Percentiles rank a stretch among this genome's conserved stretches.
Conservation (phyloP, 2,113 vertebrate species). For the Strix uralensis region DNA sequence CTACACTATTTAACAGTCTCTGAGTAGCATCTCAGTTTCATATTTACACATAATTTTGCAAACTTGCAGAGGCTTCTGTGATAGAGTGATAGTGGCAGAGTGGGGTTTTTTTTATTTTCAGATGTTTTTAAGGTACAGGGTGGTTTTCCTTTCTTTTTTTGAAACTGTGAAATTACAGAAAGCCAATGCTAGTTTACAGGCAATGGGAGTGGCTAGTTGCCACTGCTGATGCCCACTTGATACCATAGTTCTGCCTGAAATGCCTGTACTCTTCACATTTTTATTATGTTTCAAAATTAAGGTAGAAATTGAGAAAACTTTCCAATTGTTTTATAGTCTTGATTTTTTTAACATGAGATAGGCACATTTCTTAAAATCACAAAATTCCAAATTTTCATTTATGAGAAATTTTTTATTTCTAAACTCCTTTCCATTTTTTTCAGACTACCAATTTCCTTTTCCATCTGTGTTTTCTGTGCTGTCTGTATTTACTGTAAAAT, state of each 20-base stretch:
- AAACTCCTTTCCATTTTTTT: background rate
- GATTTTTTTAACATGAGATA: background rate
- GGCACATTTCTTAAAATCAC: background rate
- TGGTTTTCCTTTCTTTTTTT: background rate
- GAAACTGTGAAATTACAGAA: background rate
- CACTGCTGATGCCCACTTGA: background rate
- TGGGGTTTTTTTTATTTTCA: background rate
- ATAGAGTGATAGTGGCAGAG: background rate
- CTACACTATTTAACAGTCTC: background rate
- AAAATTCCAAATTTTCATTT: background rate
- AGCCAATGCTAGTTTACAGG: background rate
- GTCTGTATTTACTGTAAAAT: conserved; percentile 28
- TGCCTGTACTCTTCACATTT: background rate
- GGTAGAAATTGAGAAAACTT: background rate
- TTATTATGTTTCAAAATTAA: background rate
- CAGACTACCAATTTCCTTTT: background rate
- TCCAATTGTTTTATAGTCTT: background rate
- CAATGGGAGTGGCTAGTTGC: background rate
- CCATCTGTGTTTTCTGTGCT: background rate
- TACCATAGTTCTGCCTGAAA: background rate
- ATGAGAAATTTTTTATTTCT: background rate
- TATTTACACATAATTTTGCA: background rate
- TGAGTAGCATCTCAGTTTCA: background rate
- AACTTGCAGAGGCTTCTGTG: background rate
- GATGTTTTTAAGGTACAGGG: background rate